Base-by-base conservation (phyloP, 92 coral and sea anemone species). In the Nematostella vectensis region DNA sequence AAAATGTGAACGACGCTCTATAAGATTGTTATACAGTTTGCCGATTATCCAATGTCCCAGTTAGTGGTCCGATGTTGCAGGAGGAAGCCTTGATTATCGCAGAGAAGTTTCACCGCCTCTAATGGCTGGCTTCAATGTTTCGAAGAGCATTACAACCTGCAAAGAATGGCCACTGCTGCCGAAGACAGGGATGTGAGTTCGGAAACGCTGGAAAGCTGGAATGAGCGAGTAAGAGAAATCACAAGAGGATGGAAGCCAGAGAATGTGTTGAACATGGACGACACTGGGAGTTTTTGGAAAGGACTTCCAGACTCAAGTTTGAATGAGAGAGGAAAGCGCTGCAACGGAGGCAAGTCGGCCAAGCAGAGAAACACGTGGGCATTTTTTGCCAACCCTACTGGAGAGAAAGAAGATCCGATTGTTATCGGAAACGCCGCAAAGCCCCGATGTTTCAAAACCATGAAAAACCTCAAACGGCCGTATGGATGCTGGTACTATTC, bases 301-400 rank as follows among this genome's bases (percentile, higher is more conserved):
- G 74, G 74, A 21, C 52, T 81, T 22, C 88, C 78, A n/a, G n/a
- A n/a, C n/a, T n/a, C n/a, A n/a, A n/a, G n/a, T n/a, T n/a, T n/a
- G n/a, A n/a, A n/a, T n/a, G n/a, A n/a, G n/a, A n/a, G n/a, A n/a
- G n/a, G n/a, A n/a, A n/a, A n/a, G n/a, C n/a, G n/a, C n/a, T n/a
- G n/a, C n/a, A n/a, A n/a, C n/a, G n/a, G n/a, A n/a, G n/a, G n/a
- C n/a, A n/a, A n/a, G n/a, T n/a, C n/a, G n/a, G n/a, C n/a, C n/a
- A n/a, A n/a, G n/a, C n/a, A n/a, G n/a, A n/a, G n/a, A n/a, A n/a
- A n/a, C n/a, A 80, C 69, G 50, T 74, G 74, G 82, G 82, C 74
- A 26, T 75, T 73, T 74, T 73, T 74, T 54, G 87, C 68, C 4
- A 79, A 74, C 59, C 80, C 86, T 53, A 74, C 77, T 10, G 88